These are phyloP conservation scores for Gerris buenoi DNA, from an alignment of 1,140 invertebrate genomes.

Conservation along the genomic window DNA sequence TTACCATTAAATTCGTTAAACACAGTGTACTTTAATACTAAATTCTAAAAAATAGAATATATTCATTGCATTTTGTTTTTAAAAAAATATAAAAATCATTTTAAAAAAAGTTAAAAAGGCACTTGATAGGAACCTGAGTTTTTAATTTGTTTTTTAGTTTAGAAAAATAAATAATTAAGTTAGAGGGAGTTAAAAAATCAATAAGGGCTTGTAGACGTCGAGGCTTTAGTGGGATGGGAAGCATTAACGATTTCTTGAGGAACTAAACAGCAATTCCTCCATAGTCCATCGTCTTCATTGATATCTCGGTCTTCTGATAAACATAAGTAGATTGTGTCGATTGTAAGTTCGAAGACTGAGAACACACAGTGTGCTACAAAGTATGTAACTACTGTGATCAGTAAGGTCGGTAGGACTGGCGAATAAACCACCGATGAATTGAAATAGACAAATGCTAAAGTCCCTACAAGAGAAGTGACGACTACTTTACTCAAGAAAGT, in stretches of 20 bases:
- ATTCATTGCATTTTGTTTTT: too few relatives aligned
- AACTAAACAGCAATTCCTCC: conserved; percentile 11
- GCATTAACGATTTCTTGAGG: background rate
- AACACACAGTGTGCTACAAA: conserved; percentile 11
- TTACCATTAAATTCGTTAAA: too few relatives aligned
- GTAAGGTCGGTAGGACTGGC: background rate
- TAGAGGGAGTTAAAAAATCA: background rate
- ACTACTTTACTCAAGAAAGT: background rate
- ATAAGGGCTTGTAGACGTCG: background rate
- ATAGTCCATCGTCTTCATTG: conserved; percentile 19
- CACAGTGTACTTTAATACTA: too few relatives aligned
- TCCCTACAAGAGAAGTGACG: background rate
- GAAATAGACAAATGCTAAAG: background rate
- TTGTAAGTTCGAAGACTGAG: conserved; percentile 59
- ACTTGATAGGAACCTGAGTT: too few relatives aligned
- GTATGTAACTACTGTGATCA: conserved; percentile 3
- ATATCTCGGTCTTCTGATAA: conserved; percentile 63
- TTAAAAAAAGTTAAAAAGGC: too few relatives aligned
- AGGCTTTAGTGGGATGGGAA: background rate
- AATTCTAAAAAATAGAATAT: too few relatives aligned
- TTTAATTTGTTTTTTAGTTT: too few relatives aligned
- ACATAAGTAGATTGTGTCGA: conserved; percentile 86
- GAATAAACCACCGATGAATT: background rate
- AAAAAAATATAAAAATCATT: too few relatives aligned
- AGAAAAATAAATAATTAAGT: too few relatives aligned